Conservation (phyloP, 2,797 vertebrate genomes). For the Urophycis tenuis region DNA sequence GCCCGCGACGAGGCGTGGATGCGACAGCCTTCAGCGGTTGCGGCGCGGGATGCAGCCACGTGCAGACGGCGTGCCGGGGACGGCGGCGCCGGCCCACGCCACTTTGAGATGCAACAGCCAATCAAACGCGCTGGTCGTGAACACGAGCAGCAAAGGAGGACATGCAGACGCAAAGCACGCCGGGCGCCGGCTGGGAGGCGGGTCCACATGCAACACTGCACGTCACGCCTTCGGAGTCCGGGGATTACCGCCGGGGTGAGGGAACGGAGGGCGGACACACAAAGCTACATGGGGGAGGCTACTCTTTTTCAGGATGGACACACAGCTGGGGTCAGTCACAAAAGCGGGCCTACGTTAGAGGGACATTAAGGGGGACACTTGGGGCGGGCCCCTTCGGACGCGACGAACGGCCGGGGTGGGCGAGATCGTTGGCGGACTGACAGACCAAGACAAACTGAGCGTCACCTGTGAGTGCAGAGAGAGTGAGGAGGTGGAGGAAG, state of each 20-base stretch:
- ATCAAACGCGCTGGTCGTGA: not conserved
- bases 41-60: not conserved
- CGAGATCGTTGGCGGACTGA: conserved; percentile 21
- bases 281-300: not conserved
- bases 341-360: not conserved
- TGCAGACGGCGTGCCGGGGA: not conserved
- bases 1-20: not conserved
- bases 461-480: conserved; percentile 74
- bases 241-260: not conserved
- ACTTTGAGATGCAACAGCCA: not conserved
- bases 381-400: not conserved
- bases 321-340: not conserved
- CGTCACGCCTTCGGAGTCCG: not conserved
- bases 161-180: not conserved
- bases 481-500: conserved; percentile 71
- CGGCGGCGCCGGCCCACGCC: too few relatives aligned
- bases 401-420: not conserved
- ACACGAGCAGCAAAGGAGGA: not conserved
- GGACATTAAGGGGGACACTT: too few relatives aligned
- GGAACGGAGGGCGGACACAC: not conserved
- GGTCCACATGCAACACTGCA: not conserved
- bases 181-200: not conserved
- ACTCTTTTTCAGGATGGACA: not conserved
- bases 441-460: conserved; percentile 35
- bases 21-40: not conserved